These are phyloP conservation scores for Pseudomyrmex cubaensis DNA, from an alignment of 1,140 invertebrate genomes.

Conservation along the genomic window DNA sequence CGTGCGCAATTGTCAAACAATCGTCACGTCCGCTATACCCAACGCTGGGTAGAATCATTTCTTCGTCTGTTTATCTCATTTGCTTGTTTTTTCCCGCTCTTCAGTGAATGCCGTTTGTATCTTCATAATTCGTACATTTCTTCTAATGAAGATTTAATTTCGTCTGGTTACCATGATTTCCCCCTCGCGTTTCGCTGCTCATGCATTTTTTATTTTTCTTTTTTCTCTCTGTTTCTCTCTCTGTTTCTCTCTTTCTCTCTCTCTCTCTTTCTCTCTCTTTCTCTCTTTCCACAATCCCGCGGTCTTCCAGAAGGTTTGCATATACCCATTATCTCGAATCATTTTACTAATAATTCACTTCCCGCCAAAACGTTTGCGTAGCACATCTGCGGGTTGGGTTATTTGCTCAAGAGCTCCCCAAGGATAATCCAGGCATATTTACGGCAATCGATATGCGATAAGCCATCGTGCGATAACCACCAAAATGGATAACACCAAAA, in stretches of 20 bases:
- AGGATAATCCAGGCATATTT: conserved; percentile 68
- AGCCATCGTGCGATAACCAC: conserved; percentile 52
- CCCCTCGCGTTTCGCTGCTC: conserved; percentile 45
- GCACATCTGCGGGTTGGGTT: conserved; percentile 43
- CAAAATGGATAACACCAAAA: conserved; percentile 36
- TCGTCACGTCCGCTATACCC: neutral
- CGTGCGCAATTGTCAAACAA: neutral
- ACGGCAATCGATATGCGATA: conserved; percentile 62
- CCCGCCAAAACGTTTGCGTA: conserved; percentile 56
- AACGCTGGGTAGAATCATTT: neutral
- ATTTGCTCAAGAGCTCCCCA: conserved; percentile 63
- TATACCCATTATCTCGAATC: conserved; percentile 10
- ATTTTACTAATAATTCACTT: conserved; percentile 65
- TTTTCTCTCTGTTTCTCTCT: neutral
- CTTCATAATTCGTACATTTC: conserved; percentile 78
- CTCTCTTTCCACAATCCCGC: neutral
- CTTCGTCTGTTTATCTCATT: neutral
- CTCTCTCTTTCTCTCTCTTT: neutral
- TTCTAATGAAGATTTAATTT: conserved; percentile 82
- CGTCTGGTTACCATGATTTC: conserved; percentile 63
- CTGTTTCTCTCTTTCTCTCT: neutral
- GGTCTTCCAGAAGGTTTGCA: conserved; percentile 18
- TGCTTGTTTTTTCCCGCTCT: conserved; percentile 32
- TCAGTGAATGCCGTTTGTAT: conserved; percentile 63
- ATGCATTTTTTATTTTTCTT: conserved; percentile 13